Base-by-base conservation (phyloP, 2,888 invertebrate species). In the Mesopsocus fuscifrons region DNA sequence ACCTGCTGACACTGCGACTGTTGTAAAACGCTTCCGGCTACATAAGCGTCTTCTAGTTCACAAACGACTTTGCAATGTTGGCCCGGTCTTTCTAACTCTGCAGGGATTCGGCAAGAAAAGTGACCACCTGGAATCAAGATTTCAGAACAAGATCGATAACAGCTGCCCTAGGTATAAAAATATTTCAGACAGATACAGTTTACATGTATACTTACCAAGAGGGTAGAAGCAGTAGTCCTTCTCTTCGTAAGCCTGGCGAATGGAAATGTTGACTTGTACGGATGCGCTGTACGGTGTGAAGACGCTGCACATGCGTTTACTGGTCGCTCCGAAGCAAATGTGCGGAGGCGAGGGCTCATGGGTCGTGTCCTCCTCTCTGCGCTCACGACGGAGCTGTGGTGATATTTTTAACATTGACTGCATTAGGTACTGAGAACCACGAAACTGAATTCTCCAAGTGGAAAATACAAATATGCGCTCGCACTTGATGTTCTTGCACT, bases 181-280 rank as follows among this genome's bases (percentile, higher is more conserved):
- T n/a, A n/a, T n/a, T n/a, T n/a, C n/a, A n/a, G n/a, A n/a, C n/a
- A n/a, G n/a, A n/a, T n/a, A n/a, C n/a, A n/a, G n/a, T n/a, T n/a
- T n/a, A n/a, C n/a, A n/a, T n/a, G n/a, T n/a, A n/a, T n/a, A n/a
- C n/a, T n/a, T n/a, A 64, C 70, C 64, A 49, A 74, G 57, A 3
- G 72, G 70, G 61, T 80, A 82, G 46, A 69, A 71, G 59, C 82
- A 83, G 69, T 75, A 77, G 45, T 66, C 65, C 1, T 55, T 57
- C 15, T 46, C 31, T 30, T 45, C 32, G 4, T 61, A 61, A 1
- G 68, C 64, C 2, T 68, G 64, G n/a, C 62, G 59, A 47, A 76
- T 55, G 9, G 65, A 67, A 1, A 69, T 64, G 34, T 68, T 63
- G 21, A 76, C 59, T 11, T 62, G 55, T 34, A 76, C 60, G 21